Percentiles rank a stretch among this genome's conserved stretches.
Conservation (phyloP, 2,888 invertebrate genomes). For the Andrena flavipes region DNA sequence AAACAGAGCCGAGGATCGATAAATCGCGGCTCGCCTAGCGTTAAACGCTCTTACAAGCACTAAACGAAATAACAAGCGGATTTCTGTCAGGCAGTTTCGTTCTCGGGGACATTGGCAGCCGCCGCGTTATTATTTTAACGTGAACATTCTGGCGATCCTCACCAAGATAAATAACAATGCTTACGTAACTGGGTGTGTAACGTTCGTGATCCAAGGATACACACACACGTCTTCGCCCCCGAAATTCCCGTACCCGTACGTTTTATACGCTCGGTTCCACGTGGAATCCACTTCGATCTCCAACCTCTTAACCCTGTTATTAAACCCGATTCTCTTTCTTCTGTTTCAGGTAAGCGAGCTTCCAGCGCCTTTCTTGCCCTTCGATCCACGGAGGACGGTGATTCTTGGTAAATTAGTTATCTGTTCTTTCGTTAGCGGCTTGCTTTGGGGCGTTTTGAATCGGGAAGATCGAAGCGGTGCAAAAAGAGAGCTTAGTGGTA, state of each 20-base stretch:
- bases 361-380: neutral
- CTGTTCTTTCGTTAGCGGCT: neutral
- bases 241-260: conserved; percentile 22
- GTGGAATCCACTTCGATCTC: neutral
- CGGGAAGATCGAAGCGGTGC: neutral
- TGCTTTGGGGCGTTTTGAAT: neutral
- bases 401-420: conserved; percentile 2
- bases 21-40: conserved; percentile 47
- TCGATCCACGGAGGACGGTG: too few relatives aligned
- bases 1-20: conserved; percentile 21
- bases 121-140: conserved; percentile 80
- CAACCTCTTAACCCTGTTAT: neutral
- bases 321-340: conserved; percentile 22
- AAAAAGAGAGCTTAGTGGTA: too few relatives aligned
- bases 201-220: conserved; percentile 59
- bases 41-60: conserved; percentile 53
- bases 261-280: conserved; percentile 13
- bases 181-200: conserved; percentile 73
- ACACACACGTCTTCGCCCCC: conserved; percentile 7
- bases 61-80: conserved; percentile 63
- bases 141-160: conserved; percentile 75
- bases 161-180: conserved; percentile 80
- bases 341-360: conserved; percentile 63
- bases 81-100: conserved; percentile 64
- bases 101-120: conserved; percentile 75